Conservation (phyloP, 2,888 invertebrate genomes). For the Meghimatium bilineatum region DNA sequence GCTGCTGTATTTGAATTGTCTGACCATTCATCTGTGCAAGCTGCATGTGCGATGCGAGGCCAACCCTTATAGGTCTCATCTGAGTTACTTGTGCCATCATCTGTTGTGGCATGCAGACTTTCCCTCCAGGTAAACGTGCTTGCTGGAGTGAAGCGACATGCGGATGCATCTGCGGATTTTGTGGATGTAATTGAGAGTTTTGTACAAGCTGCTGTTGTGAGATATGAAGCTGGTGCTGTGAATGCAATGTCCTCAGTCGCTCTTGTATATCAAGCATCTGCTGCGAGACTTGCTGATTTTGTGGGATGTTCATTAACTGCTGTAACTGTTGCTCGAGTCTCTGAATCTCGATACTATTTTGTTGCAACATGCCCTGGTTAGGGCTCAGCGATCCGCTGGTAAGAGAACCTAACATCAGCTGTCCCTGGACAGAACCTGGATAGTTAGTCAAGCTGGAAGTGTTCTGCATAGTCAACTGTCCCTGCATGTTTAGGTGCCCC, state of each 20-base stretch:
- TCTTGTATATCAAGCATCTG: slow-evolving; percentile 74
- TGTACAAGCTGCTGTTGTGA: slow-evolving; percentile 60
- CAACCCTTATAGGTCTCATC: slow-evolving; percentile 48
- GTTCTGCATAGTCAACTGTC: slow-evolving; percentile 38
- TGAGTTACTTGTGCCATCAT: slow-evolving; percentile 54
- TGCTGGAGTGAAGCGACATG: slow-evolving; percentile 51
- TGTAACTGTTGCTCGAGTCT: slow-evolving; percentile 71
- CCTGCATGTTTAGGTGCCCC: slow-evolving; percentile 36
- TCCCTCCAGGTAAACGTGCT: slow-evolving; percentile 32
- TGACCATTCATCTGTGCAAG: slow-evolving; percentile 40
- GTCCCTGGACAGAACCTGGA: slow-evolving; percentile 4
- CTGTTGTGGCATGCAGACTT: slow-evolving; percentile 42
- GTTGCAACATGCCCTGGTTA: slow-evolving; percentile 50
- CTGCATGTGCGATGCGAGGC: slow-evolving; percentile 40
- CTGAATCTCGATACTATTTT: slow-evolving; percentile 60
- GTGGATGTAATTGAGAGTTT: slow-evolving; percentile 30
- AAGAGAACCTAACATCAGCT: slow-evolving; percentile 22
- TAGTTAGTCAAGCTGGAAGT: slow-evolving; percentile 8
- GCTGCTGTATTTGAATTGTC: slow-evolving; percentile 47
- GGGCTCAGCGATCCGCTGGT: slow-evolving; percentile 58
- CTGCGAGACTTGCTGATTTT: slow-evolving; percentile 72
- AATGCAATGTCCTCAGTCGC: slow-evolving; percentile 65
- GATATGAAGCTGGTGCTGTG: slow-evolving; percentile 68
- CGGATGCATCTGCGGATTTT: slow-evolving; percentile 29
- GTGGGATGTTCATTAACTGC: slow-evolving; percentile 71